These are phyloP conservation scores for Neuroterus valhalla DNA, from an alignment of 1,140 invertebrate species.

Conservation along the genomic window DNA sequence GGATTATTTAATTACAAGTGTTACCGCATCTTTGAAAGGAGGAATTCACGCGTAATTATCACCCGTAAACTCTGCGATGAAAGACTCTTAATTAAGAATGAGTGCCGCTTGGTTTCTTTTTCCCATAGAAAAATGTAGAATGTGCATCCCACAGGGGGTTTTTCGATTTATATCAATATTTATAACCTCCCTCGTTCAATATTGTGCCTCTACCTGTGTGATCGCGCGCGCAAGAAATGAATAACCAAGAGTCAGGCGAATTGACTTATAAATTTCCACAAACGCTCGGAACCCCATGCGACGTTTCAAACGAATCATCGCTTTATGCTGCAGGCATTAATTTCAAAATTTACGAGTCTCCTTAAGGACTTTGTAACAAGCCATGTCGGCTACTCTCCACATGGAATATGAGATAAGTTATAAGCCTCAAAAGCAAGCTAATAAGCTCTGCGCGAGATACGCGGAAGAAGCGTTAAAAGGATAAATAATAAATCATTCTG, in stretches of 20 bases:
- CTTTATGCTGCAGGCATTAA: constrained; percentile 4
- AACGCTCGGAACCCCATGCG: neutral
- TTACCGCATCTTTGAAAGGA: constrained; percentile 17
- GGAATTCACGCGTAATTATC: constrained; percentile 27
- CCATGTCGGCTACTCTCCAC: neutral
- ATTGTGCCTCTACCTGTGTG: neutral
- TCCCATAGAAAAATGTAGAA: neutral
- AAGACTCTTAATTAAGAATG: constrained; percentile 26
- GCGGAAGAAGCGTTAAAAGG: neutral
- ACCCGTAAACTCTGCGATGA: constrained; percentile 18
- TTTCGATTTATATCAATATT: constrained; percentile 18
- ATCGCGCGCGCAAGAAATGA: neutral
- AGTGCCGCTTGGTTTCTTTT: constrained; percentile 21
- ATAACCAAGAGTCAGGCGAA: neutral
- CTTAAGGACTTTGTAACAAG: constrained; percentile 29
- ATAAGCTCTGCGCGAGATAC: neutral
- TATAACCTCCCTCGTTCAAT: constrained; percentile 11
- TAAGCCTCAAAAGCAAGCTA: neutral
- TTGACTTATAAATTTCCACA: constrained; percentile 31
- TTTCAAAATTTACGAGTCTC: constrained; percentile 29
- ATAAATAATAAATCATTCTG: neutral
- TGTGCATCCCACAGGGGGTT: neutral
- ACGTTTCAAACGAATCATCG: constrained; percentile 14
- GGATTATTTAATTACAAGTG: constrained; percentile 25
- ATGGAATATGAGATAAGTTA: neutral